Evolutionary conservation across 53 echinoderm and acorn worm genomes (phyloP), one percentile per base, ranked within the genome.

Genomic region (Antedon mediterranea): DNA sequence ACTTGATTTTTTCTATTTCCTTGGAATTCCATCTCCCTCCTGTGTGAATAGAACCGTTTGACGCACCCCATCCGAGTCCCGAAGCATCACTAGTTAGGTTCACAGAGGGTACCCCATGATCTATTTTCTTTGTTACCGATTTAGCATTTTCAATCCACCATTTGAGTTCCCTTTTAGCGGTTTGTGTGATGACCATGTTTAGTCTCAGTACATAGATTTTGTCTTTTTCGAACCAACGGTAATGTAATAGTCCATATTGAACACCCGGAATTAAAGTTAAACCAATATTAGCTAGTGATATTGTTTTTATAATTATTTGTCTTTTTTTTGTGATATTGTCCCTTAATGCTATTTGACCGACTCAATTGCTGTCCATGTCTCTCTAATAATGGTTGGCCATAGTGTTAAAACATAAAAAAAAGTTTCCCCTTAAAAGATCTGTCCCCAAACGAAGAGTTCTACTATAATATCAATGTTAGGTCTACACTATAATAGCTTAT

Each of bases 41-140:
- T 43, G 79, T 89, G 29, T 77, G 31, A 0, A 23, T 32, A 23
- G 1, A 0, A 26, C 43, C 78, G 31, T 80, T 72, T 23, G 83
- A 81, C 37, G 84, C 90, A 14, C 90, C 83, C 85, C 90, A 90
- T 0, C 90, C 90, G 4, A 71, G 33, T 30, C 79, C 77, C 34
- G 87, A 87, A 9, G 90, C 85, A 90, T 87, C 82, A 76, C 71
- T 75, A 28, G 34, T 43, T 13, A 87, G 72, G 18, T 26, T 32
- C 72, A 84, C 3, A 28, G 33, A 18, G 31, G 79, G 81, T 29
- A 75, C 44, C 34, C 33, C 31, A 15, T 26, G 9, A 2, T 23
- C 23, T 15, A 57, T 57, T 3, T 57, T 6, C 2, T 1, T 11
- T 18, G 3, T 18, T 23, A 23, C 2, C 15, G 11, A 15, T 6